Conservation (phyloP, 2,797 vertebrate genomes). For the Muscicapa striata region DNA sequence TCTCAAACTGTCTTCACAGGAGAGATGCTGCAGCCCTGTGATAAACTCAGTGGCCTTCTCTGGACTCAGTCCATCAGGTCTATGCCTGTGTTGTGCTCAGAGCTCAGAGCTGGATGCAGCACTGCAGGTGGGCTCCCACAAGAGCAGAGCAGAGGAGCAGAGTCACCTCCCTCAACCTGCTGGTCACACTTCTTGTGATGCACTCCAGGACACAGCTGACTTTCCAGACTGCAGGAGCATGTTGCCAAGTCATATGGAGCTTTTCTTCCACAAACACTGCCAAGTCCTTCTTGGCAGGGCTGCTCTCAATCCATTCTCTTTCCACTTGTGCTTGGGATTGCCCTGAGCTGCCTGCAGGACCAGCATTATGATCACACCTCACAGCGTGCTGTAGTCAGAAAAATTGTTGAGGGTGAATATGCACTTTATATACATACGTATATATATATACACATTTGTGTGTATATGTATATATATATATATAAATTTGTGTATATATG, state of each 20-base stretch:
- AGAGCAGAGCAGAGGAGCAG: background rate
- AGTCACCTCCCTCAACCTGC: background rate
- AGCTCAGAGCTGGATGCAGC: background rate
- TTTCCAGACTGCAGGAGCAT: background rate
- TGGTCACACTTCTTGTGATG: background rate
- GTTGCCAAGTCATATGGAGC: background rate
- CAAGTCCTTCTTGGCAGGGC: background rate
- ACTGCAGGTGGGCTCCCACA: no score
- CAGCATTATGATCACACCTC: background rate
- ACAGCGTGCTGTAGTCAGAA: background rate
- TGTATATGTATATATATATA: no score
- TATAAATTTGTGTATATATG: background rate
- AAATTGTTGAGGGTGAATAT: background rate
- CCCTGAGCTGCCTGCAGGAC: background rate
- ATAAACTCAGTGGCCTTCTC: background rate
- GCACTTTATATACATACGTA: background rate
- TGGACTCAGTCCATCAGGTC: background rate
- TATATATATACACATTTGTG: background rate
- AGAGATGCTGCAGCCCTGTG: background rate
- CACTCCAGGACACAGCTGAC: background rate
- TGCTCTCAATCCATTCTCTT: background rate
- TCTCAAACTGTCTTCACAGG: background rate
- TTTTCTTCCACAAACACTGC: background rate
- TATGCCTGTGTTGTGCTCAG: fast-evolving
- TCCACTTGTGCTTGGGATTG: background rate